Percentiles rank a stretch among this genome's conserved stretches.
phyloP scores from a whole-genome alignment of 2,888 invertebrate species.

The Tipula unca region DNA sequence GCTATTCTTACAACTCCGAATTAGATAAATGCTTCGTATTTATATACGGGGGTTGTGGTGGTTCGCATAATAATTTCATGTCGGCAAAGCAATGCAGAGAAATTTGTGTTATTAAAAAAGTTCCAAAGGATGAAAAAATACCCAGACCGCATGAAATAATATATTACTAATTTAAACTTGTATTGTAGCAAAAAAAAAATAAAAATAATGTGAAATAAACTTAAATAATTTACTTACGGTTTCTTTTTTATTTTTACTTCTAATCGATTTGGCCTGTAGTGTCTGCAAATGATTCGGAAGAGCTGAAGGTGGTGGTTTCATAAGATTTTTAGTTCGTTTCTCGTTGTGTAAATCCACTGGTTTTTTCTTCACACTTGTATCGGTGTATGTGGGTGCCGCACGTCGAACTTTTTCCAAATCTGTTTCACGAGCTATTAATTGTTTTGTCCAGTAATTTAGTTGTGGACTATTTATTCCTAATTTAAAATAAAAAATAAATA shows the following conservation, averaged over 20 bases:
- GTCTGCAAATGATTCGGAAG: constrained; percentile 65
- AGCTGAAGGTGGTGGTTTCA: constrained; percentile 24
- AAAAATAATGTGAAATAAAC: not conserved
- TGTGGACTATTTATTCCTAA: constrained; percentile 35
- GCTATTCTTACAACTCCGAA: not conserved
- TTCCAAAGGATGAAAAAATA: too few relatives aligned
- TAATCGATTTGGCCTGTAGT: constrained; percentile 49
- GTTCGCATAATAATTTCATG: not conserved
- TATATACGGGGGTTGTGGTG: not conserved
- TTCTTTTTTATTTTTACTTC: constrained; percentile 35
- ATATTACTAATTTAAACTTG: not conserved
- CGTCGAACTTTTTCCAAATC: constrained; percentile 68
- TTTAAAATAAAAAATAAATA: constrained; percentile 9
- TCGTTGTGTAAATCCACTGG: constrained; percentile 23
- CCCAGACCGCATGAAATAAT: not conserved
- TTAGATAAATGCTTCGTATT: not conserved
- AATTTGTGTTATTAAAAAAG: too few relatives aligned
- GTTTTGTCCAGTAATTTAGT: constrained; percentile 61
- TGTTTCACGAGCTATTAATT: constrained; percentile 74
- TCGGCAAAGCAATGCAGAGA: constrained; percentile 47
- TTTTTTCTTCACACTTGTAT: not conserved
- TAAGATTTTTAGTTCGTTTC: constrained; percentile 18
- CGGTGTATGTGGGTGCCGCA: constrained; percentile 35
- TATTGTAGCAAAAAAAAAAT: not conserved
- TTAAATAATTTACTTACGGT: constrained; percentile 36